Conservation (phyloP, 2,888 invertebrate genomes). For the Cheilosia impressa region DNA sequence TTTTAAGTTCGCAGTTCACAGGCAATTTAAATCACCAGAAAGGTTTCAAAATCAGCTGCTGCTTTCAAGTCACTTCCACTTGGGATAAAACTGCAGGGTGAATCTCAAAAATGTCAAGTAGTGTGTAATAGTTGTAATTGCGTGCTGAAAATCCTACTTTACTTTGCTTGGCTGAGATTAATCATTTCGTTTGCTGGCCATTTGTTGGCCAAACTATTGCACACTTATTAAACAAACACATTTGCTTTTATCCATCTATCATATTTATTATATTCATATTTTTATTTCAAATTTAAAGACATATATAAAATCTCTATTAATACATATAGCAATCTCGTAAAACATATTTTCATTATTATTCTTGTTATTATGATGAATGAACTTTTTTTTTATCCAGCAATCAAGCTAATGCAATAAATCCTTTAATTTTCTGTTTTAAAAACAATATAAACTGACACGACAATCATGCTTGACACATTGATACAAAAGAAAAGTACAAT, state of each 20-base stretch:
- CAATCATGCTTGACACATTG: slow-evolving; percentile 46
- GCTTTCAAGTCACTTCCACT: too few relatives aligned
- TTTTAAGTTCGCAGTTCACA: too few relatives aligned
- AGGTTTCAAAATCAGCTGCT: too few relatives aligned
- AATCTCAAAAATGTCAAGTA: too few relatives aligned
- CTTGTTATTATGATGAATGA: slow-evolving; percentile 32
- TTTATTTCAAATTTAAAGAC: slow-evolving; percentile 66
- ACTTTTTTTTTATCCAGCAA: slow-evolving; percentile 28
- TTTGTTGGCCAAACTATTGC: too few relatives aligned
- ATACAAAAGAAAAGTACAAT: slow-evolving; percentile 34
- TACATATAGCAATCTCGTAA: slow-evolving; percentile 67
- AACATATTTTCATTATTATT: slow-evolving; percentile 37
- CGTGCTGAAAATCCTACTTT: too few relatives aligned
- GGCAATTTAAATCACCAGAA: too few relatives aligned
- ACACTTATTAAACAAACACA: too few relatives aligned
- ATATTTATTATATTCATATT: slow-evolving; percentile 45
- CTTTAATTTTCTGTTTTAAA: slow-evolving; percentile 9
- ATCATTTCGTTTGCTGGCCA: too few relatives aligned
- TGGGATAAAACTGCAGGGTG: too few relatives aligned
- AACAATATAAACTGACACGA: slow-evolving; percentile 32
- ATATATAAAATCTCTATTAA: slow-evolving; percentile 74
- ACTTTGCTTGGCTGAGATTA: too few relatives aligned
- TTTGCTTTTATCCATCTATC: slow-evolving; percentile 32
- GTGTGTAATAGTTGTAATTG: too few relatives aligned
- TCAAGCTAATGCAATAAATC: slow-evolving; percentile 17